These are phyloP conservation scores for Leptarthrus brevirostris DNA, from an alignment of 2,888 invertebrate species.

Conservation along the genomic window DNA sequence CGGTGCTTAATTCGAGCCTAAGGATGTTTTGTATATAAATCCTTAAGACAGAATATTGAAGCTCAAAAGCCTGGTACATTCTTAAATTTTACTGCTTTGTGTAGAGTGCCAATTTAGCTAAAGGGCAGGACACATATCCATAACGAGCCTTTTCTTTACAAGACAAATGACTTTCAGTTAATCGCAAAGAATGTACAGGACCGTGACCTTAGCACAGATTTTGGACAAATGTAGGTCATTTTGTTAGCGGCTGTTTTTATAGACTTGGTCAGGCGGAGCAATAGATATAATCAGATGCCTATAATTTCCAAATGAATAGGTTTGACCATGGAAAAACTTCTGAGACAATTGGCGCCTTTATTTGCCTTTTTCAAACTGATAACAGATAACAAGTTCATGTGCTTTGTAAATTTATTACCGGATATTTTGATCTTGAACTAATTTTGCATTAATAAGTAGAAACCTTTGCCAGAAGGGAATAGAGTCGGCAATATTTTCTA, in stretches of 20 bases:
- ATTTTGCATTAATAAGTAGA: not conserved
- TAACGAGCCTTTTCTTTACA: constrained; percentile 16
- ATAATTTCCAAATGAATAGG: constrained; percentile 11
- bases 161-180: constrained; percentile 27
- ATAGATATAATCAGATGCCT: constrained; percentile 16
- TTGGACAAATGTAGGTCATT: constrained; percentile 17
- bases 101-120: constrained; percentile 11
- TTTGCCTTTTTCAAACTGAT: not conserved
- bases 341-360: constrained; percentile 22
- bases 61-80: not conserved
- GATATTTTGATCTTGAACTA: constrained; percentile 28
- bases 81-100: constrained; percentile 1
- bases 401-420: not conserved
- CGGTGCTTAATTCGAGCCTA: constrained; percentile 14
- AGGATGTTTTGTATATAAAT: constrained; percentile 8
- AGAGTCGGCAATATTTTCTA: no score
- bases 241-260: constrained; percentile 14
- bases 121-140: constrained; percentile 12
- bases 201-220: constrained; percentile 33
- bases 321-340: constrained; percentile 20
- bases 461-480: no score
- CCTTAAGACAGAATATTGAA: not conserved
- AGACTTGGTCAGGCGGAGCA: not conserved
- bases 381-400: not conserved
- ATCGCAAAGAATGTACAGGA: constrained; percentile 8